phyloP scores from a whole-genome alignment of 2,113 vertebrate genomes.

The Apistogramma diplotaenia region DNA sequence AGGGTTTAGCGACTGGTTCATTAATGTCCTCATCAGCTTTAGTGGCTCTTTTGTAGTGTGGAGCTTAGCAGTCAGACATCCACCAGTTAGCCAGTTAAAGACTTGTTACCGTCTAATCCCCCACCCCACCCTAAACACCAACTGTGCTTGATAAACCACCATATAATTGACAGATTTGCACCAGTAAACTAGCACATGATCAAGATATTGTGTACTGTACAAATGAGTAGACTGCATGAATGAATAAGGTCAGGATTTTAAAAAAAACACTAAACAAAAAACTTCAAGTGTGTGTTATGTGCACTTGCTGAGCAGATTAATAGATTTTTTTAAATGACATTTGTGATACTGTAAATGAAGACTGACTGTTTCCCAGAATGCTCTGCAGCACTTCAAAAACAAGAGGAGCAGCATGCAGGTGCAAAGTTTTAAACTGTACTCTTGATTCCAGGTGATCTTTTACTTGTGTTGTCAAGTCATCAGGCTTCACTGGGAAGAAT shows the following conservation, averaged over 20 bases:
- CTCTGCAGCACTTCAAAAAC: no score
- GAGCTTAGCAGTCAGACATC: slow-evolving; percentile 53
- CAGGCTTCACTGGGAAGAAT: no score
- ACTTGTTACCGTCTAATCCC: slow-evolving; percentile 4
- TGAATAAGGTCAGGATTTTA: background rate
- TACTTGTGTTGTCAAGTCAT: no score
- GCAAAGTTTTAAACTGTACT: no score
- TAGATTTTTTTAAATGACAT: background rate
- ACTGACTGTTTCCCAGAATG: no score
- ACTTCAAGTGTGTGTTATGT: background rate
- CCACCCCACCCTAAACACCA: background rate
- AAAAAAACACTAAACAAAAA: background rate
- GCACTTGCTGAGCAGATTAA: background rate
- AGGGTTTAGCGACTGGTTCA: slow-evolving; percentile 41
- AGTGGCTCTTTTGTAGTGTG: slow-evolving; percentile 40
- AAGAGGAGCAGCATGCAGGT: no score
- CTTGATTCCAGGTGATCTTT: background rate
- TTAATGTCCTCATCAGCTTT: slow-evolving; percentile 56
- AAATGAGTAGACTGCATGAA: background rate
- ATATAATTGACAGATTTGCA: background rate
- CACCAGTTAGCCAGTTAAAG: slow-evolving; percentile 30
- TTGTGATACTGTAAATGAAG: background rate
- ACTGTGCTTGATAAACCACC: slow-evolving; percentile 19
- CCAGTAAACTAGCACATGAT: slow-evolving; percentile 7
- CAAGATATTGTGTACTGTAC: background rate